Conservation (phyloP, 1,140 invertebrate genomes). For the Sitobion miscanthi region DNA sequence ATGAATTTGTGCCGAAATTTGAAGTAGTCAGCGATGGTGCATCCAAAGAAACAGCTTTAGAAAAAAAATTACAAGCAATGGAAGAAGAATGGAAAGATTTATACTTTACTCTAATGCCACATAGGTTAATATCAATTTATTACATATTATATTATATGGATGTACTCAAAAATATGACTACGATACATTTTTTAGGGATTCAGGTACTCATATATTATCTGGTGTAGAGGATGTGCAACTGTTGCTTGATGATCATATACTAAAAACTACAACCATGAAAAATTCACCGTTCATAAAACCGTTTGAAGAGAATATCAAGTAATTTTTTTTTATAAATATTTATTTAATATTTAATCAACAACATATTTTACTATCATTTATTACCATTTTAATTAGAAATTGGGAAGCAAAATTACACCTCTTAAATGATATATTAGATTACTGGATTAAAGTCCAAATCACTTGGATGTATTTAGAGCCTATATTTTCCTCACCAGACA, state of each 20-base stretch:
- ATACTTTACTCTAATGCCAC: constrained; percentile 78
- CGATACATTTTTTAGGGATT: constrained; percentile 71
- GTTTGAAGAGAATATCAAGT: constrained; percentile 82
- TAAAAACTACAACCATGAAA: constrained; percentile 97
- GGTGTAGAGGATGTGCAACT: constrained; percentile 94
- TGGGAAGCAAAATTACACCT: constrained; percentile 82
- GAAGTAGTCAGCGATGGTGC: constrained; percentile 93
- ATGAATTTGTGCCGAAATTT: constrained; percentile 90
- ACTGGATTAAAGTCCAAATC: constrained; percentile 94
- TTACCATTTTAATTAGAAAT: constrained; percentile 64
- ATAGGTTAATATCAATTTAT: constrained; percentile 62
- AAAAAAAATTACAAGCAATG: constrained; percentile 90
- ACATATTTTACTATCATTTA: background rate
- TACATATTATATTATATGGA: background rate
- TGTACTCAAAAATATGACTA: background rate
- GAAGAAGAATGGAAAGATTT: constrained; percentile 89
- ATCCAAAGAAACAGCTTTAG: constrained; percentile 92
- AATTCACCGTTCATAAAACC: constrained; percentile 97
- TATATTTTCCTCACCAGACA: constrained; percentile 97
- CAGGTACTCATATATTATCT: constrained; percentile 88
- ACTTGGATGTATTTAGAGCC: constrained; percentile 98
- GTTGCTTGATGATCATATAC: constrained; percentile 94
- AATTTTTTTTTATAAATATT: constrained; percentile 62
- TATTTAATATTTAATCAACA: background rate
- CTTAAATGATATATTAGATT: constrained; percentile 91